Conservation (phyloP, 2,113 vertebrate species). For the Tragelaphus imberbis region DNA sequence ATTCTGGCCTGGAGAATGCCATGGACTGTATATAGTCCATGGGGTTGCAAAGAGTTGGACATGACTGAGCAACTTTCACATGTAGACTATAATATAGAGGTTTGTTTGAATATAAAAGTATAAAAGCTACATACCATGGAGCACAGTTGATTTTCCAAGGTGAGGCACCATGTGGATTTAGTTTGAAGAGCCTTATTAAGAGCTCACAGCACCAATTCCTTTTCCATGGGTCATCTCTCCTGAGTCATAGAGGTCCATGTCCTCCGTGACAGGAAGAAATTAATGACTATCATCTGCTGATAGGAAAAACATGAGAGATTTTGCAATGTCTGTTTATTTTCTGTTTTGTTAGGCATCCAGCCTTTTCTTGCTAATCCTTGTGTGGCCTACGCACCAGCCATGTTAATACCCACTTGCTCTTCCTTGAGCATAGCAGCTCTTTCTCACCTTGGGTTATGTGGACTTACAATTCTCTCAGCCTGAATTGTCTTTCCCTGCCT, state of each 20-base stretch:
- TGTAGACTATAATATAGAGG: background rate
- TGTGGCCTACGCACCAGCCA: background rate
- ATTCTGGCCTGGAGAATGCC: background rate
- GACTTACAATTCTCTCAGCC: background rate
- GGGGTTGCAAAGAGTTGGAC: background rate
- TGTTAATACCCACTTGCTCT: background rate
- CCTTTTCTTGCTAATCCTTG: background rate
- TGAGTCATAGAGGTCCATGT: background rate
- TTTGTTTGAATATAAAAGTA: background rate
- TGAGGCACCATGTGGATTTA: background rate
- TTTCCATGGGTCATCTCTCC: background rate
- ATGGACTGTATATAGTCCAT: background rate
- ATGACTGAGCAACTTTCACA: background rate
- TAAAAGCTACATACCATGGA: background rate
- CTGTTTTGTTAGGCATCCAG: background rate
- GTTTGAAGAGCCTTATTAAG: background rate
- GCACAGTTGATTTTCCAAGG: background rate
- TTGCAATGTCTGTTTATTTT: conserved; percentile 5
- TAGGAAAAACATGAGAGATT: background rate
- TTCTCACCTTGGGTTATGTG: background rate
- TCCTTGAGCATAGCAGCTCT: background rate
- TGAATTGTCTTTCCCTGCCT: background rate
- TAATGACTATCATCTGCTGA: conserved; percentile 37
- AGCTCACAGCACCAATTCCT: background rate
- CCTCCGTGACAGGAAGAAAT: background rate